Conservation (phyloP, 2,888 invertebrate genomes). For the Sussaba pulchella region DNA sequence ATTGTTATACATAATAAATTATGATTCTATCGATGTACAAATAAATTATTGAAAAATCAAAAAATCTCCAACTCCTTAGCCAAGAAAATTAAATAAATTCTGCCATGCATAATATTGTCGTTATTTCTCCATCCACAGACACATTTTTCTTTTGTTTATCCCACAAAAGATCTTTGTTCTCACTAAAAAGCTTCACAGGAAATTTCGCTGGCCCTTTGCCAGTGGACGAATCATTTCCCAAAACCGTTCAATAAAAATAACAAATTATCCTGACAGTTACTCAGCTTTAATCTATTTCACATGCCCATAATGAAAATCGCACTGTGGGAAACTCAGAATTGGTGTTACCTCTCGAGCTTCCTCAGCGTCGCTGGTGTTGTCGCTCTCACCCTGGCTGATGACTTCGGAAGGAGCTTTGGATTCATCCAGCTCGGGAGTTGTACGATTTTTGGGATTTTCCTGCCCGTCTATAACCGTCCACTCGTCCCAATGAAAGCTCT, state of each 20-base stretch:
- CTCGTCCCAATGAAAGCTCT: constrained; percentile 62
- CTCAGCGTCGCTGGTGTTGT: constrained; percentile 58
- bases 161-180: background rate
- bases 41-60: too few relatives aligned
- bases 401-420: constrained; percentile 30
- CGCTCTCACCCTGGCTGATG: constrained; percentile 31
- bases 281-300: too few relatives aligned
- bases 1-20: too few relatives aligned
- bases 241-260: too few relatives aligned
- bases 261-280: too few relatives aligned
- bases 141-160: background rate
- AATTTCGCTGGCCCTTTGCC: background rate
- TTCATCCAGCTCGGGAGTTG: background rate
- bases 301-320: too few relatives aligned
- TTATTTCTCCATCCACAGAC: background rate
- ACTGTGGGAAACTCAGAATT: background rate
- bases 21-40: too few relatives aligned
- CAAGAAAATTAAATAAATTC: too few relatives aligned
- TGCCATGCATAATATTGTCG: too few relatives aligned
- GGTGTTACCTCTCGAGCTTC: constrained; percentile 64
- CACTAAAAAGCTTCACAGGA: background rate
- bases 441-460: constrained; percentile 42
- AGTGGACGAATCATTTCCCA: background rate
- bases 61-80: too few relatives aligned
- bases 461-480: constrained; percentile 66